Evolutionary conservation across 2,797 vertebrate species (phyloP), one percentile per base, ranked within the genome.

Genomic region (Lepilemur ruficaudatus): DNA sequence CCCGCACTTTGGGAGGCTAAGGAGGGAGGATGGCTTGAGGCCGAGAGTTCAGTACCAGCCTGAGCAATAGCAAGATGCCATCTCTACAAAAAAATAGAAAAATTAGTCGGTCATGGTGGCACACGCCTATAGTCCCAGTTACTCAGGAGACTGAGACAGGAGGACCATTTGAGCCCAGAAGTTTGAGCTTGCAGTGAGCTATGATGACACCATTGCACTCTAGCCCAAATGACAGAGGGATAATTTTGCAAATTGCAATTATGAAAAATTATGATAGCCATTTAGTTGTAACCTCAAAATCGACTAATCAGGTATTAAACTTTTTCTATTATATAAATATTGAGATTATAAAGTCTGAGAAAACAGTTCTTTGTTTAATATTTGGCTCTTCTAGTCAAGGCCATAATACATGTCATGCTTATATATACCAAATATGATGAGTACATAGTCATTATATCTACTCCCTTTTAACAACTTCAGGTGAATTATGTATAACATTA

Each of bases 301-400:
- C n/a, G 76, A 48, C 32, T 81, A 15, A 32, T 52, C 9, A 25
- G 2, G 0, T 72, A 61, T 65, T 89, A 69, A 94, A 38, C 67
- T 41, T 79, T 83, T 76, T 84, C 41, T 67, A 0, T 89, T 55
- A 65, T 50, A n/a, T 69, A 86, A 73, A 79, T 91, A 75, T 52
- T 76, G 23, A 93, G 41, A 72, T 80, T 81, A 75, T 18, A 8
- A 85, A 93, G 8, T 57, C 65, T 89, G 32, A 20, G 30, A 50
- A 90, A 85, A 83, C 18, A 90, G 17, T 81, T 59, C n/a, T 81
- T 90, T 85, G 50, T 96, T 81, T 82, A 80, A 52, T 79, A 65
- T 87, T 91, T 94, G n/a, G 2, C 30, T 92, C n/a, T 84, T 92
- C 15, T 75, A n/a, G 28, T 80, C 72, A 83, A 15, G 61, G 75